Conservation (phyloP, 2,888 invertebrate species). For the Myathropa florea region DNA sequence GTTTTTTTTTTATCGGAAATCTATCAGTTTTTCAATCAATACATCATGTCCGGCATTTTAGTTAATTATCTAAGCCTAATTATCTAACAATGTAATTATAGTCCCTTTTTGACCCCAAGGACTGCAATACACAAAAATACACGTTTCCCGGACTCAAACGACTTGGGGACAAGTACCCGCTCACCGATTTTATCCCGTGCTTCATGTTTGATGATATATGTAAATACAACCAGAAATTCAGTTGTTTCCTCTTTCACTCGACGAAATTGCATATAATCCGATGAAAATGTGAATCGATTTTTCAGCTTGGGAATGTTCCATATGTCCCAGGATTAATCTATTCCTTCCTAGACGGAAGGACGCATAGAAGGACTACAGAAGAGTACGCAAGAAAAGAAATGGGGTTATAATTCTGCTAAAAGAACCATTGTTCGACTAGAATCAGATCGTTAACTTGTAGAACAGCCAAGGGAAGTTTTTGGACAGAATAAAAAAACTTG, state of each 20-base stretch:
- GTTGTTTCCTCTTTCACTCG: background rate
- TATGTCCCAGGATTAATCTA: background rate
- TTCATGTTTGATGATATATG: background rate
- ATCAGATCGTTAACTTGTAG: too few relatives aligned
- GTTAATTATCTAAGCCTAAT: background rate
- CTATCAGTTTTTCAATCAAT: too few relatives aligned
- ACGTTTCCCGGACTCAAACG: background rate
- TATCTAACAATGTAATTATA: background rate
- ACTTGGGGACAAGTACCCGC: background rate
- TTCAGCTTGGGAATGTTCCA: background rate
- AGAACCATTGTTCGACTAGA: too few relatives aligned
- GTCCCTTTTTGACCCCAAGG: background rate
- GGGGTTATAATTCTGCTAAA: too few relatives aligned
- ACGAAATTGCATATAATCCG: background rate
- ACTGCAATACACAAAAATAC: background rate
- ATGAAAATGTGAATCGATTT: background rate
- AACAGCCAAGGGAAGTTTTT: too few relatives aligned
- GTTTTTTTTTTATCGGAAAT: too few relatives aligned
- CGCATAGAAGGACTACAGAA: too few relatives aligned
- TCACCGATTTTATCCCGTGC: background rate
- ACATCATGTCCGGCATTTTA: background rate
- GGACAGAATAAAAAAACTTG: too few relatives aligned
- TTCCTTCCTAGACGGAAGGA: too few relatives aligned
- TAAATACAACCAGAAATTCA: background rate
- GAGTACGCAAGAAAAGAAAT: too few relatives aligned